phyloP scores from a whole-genome alignment of 2,113 vertebrate species.

The Scatophagus argus region DNA sequence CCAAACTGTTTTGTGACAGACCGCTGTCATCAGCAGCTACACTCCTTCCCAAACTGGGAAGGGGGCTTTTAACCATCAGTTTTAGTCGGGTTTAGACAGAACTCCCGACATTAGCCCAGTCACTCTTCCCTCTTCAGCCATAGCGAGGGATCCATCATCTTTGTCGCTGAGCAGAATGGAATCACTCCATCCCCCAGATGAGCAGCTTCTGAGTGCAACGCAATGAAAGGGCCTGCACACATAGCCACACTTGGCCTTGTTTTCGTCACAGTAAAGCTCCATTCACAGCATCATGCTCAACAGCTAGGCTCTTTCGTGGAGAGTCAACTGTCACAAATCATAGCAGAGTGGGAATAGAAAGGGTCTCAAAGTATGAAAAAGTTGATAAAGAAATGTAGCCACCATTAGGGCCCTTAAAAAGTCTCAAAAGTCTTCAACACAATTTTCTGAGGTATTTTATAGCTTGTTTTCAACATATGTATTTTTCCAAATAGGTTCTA shows the following conservation, averaged over 20 bases:
- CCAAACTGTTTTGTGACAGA: conserved; percentile 61
- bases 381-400: no score
- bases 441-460: no score
- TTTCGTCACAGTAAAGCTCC: conserved; percentile 55
- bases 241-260: conserved; percentile 39
- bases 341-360: conserved; percentile 18
- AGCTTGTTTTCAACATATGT: no score
- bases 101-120: neutral
- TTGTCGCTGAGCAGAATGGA: neutral
- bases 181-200: conserved; percentile 2
- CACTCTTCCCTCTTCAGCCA: conserved; percentile 3
- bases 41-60: conserved; percentile 23
- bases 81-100: conserved; percentile 17
- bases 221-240: conserved; percentile 26
- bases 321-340: conserved; percentile 46
- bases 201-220: conserved; percentile 11
- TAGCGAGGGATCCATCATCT: neutral
- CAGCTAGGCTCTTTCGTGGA: conserved; percentile 14
- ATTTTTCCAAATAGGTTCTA: no score
- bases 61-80: conserved; percentile 21
- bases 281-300: conserved; percentile 17
- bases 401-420: no score
- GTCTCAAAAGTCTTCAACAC: no score
- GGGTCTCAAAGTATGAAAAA: no score
- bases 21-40: conserved; percentile 49